phyloP scores from a whole-genome alignment of 2,888 invertebrate species.

The Catocala nupta region DNA sequence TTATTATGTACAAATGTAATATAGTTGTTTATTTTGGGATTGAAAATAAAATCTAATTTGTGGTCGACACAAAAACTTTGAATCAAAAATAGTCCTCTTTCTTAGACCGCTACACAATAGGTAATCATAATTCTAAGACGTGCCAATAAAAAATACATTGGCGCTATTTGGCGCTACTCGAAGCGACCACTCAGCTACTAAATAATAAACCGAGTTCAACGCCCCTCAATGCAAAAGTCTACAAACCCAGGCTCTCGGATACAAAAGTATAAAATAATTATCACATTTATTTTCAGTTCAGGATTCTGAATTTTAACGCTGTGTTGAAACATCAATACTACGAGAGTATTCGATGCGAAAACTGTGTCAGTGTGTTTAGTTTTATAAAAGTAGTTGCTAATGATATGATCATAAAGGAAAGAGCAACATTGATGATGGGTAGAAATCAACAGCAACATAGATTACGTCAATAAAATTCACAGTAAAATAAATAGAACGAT shows the following conservation, averaged over 20 bases:
- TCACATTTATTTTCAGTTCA: not conserved
- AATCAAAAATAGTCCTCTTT: not conserved
- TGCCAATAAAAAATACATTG: conserved; percentile 6
- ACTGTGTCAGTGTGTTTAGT: conserved; percentile 9
- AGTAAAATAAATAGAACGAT: not conserved
- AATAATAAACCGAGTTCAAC: not conserved
- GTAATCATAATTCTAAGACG: conserved; percentile 25
- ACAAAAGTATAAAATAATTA: not conserved
- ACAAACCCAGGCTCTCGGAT: not conserved
- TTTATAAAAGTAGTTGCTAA: conserved; percentile 39
- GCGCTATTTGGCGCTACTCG: not conserved
- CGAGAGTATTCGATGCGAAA: not conserved
- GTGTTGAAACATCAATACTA: not conserved
- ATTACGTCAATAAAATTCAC: not conserved
- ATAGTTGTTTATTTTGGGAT: no score
- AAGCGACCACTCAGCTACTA: conserved; percentile 4
- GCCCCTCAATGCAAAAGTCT: conserved; percentile 4
- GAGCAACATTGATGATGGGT: conserved; percentile 56
- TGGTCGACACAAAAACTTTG: not conserved
- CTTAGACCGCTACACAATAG: conserved; percentile 27
- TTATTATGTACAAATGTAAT: no score
- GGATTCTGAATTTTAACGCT: not conserved
- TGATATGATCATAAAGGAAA: conserved; percentile 62
- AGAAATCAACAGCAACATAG: conserved; percentile 37
- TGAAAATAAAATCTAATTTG: not conserved